These are phyloP conservation scores for Nematostella vectensis DNA, from an alignment of 92 coral and sea anemone species.

Conservation along the genomic window DNA sequence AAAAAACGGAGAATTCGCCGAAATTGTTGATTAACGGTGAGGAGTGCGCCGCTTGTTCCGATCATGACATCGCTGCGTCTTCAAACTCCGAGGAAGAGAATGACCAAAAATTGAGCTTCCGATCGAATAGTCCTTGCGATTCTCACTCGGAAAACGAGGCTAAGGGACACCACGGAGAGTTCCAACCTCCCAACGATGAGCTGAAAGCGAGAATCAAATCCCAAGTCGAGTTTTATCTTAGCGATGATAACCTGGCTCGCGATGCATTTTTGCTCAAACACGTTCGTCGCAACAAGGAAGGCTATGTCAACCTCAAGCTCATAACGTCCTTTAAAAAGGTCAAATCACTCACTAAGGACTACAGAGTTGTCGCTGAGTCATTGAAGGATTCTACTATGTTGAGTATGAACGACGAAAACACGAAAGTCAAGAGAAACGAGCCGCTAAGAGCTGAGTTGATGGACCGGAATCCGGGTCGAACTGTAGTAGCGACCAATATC, in stretches of 20 bases:
- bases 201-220: conserved; percentile 58
- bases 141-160: conserved; percentile 91
- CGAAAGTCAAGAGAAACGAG: conserved; percentile 72
- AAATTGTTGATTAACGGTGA: conserved; percentile 69
- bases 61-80: conserved; percentile 74
- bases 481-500: conserved; percentile 76
- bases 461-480: conserved; percentile 95
- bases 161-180: conserved; percentile 56
- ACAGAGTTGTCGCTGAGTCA: conserved; percentile 86
- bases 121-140: conserved; percentile 56
- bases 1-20: conserved; percentile 62
- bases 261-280: conserved; percentile 96
- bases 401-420: conserved; percentile 69
- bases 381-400: conserved; percentile 60
- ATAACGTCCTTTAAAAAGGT: conserved; percentile 97
- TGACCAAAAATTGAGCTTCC: conserved; percentile 36
- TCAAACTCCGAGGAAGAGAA: conserved; percentile 83
- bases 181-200: conserved; percentile 87
- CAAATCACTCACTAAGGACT: conserved; percentile 88
- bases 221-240: conserved; percentile 93
- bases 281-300: conserved; percentile 97
- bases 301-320: conserved; percentile 87
- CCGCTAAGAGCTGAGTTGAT: conserved; percentile 70
- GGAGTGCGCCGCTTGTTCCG: conserved; percentile 67
- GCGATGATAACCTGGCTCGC: conserved; percentile 82